phyloP scores from a whole-genome alignment of 2,113 vertebrate species.

The Raja brachyura region DNA sequence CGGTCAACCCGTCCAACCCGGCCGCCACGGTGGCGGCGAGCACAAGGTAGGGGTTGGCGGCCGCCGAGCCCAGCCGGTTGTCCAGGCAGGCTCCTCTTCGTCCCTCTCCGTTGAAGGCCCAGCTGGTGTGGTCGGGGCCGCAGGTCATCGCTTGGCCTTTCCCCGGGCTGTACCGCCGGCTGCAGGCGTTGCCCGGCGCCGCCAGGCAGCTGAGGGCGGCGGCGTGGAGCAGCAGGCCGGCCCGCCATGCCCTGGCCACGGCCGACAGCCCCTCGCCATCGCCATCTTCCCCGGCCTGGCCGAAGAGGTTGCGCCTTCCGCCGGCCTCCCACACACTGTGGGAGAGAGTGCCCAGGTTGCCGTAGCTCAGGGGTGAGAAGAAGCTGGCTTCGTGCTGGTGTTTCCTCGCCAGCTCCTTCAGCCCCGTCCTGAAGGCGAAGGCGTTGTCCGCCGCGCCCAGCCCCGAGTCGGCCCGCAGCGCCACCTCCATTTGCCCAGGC shows the following conservation, averaged over 20 bases:
- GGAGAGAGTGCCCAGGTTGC: conserved; percentile 70
- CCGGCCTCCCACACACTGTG: conserved; percentile 80
- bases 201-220: conserved; percentile 81
- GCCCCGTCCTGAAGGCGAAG: conserved; percentile 83
- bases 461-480: conserved; percentile 77
- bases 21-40: conserved; percentile 80
- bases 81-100: conserved; percentile 71
- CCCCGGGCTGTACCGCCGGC: conserved; percentile 52
- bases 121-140: conserved; percentile 80
- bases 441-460: conserved; percentile 76
- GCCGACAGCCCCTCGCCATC: conserved; percentile 65
- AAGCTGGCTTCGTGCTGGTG: conserved; percentile 80
- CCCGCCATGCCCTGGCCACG: conserved; percentile 74
- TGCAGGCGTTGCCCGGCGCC: conserved; percentile 70
- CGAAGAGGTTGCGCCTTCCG: conserved; percentile 70
- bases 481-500: conserved; percentile 85
- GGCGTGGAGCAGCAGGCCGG: conserved; percentile 74
- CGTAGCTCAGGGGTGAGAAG: conserved; percentile 69
- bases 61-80: conserved; percentile 80
- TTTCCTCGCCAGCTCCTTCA: conserved; percentile 86
- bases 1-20: conserved; percentile 68
- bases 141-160: conserved; percentile 62
- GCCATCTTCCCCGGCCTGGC: conserved; percentile 48
- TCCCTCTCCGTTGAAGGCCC: conserved; percentile 74
- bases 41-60: conserved; percentile 83